Conservation (phyloP, 1,140 invertebrate genomes). For the Tetramorium parvispinum region DNA sequence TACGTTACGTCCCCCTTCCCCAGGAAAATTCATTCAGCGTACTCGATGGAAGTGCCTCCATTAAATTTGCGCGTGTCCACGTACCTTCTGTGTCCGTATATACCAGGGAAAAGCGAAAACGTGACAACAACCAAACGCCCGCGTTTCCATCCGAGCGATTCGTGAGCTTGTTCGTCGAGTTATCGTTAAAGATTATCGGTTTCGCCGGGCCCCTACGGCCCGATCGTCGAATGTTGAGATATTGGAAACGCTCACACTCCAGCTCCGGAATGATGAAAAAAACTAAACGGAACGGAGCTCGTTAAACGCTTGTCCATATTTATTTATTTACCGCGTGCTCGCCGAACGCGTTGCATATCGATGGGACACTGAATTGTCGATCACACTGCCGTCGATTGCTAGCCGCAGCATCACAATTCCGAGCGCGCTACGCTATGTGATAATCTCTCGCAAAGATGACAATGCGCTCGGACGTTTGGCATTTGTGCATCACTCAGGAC, state of each 20-base stretch:
- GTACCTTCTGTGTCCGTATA: not conserved
- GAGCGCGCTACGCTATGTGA: conserved; percentile 1
- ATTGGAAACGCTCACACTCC: conserved; percentile 26
- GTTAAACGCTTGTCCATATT: conserved; percentile 20
- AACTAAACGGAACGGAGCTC: not conserved
- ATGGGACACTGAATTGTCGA: not conserved
- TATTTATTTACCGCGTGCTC: not conserved
- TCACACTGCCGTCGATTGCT: not conserved
- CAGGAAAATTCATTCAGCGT: not conserved
- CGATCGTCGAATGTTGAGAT: not conserved
- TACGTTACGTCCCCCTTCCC: not conserved
- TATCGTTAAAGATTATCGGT: conserved; percentile 18
- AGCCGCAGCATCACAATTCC: conserved; percentile 13
- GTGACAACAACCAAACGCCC: conserved; percentile 67
- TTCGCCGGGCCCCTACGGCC: not conserved
- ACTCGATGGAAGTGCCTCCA: not conserved
- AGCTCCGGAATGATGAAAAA: not conserved
- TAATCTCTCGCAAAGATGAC: conserved; percentile 10
- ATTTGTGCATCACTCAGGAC: conserved; percentile 51
- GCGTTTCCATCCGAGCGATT: conserved; percentile 17
- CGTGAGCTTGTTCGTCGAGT: not conserved
- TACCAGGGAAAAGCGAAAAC: conserved; percentile 49
- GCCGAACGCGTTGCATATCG: conserved; percentile 15
- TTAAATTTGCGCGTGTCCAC: not conserved
- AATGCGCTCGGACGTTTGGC: conserved; percentile 63